Evolutionary conservation across 2,888 invertebrate species (phyloP), one percentile per base, ranked within the genome.

Genomic region (Agrochola circellaris): DNA sequence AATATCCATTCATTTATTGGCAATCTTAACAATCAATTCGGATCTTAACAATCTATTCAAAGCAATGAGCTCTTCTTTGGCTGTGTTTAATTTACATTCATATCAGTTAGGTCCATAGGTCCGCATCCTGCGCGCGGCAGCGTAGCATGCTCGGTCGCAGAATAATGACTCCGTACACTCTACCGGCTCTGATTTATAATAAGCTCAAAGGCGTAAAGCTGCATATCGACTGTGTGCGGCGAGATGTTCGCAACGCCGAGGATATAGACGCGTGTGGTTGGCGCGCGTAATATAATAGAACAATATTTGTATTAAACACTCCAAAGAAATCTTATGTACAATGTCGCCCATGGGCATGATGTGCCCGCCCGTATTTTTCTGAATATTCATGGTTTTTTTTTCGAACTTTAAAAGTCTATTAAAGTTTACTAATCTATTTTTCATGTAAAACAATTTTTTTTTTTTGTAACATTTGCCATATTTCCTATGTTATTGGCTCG

Each of bases 1-100:
- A 74, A 75, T 73, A 62, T 54, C 30, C 54, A 74, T 45, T 75
- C 30, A 74, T 75, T 75, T 75, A 74, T 74, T 75, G 20, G 11
- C 73, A 30, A 75, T 73, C 20, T 23, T 62, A n/a, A n/a, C 23
- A 61, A 42, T 51, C 9, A 51, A n/a, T 23, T 45, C 30, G 8
- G 75, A 74, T 54, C 30, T 62, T 17, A 61, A 42, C 51, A 38
- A 73, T 30, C 11, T 61, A 30, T 61, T 73, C 38, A 61, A 73
- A 48, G 26, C 17, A 61, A 71, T 34, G 5, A 51, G 48, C 23
- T 60, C 1, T 38, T 38, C 26, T 38, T 60, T n/a, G 13, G 48
- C 20, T 20, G 42, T 69, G 73, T 45, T 56, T 30, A 71, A 30
- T 56, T 54, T 69, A 54, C 30, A 73, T 56, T 45, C 5, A 56